phyloP scores from a whole-genome alignment of 1,140 invertebrate genomes.

The Anastrepha ludens region DNA sequence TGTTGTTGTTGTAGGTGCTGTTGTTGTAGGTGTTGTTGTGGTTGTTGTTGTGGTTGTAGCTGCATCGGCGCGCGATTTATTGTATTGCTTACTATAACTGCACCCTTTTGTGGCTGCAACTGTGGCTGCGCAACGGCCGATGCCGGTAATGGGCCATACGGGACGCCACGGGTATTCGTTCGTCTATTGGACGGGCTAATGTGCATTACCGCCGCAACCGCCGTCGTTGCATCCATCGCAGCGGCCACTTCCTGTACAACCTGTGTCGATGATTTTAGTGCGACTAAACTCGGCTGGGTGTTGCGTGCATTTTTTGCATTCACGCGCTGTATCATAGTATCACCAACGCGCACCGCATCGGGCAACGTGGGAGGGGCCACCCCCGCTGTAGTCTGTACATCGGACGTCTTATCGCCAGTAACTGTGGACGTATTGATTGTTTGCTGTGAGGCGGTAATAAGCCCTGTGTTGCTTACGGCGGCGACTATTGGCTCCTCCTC shows the following conservation, averaged over 20 bases:
- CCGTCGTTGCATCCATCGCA: background rate
- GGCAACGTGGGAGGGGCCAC: background rate
- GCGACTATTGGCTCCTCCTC: slow-evolving; percentile 24
- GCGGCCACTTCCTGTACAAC: background rate
- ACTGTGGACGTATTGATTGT: background rate
- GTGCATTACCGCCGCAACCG: background rate
- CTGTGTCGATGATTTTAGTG: background rate
- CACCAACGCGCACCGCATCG: slow-evolving; percentile 63
- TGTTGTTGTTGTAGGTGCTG: background rate
- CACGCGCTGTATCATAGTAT: slow-evolving; percentile 68
- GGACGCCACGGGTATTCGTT: slow-evolving; percentile 56
- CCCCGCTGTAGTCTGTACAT: background rate
- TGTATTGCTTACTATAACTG: background rate
- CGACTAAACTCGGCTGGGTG: background rate
- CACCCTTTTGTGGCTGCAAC: background rate
- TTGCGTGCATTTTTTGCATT: background rate
- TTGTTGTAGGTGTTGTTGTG: slow-evolving; percentile 20
- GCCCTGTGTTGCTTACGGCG: background rate
- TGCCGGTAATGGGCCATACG: slow-evolving; percentile 61
- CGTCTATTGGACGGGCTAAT: slow-evolving; percentile 29
- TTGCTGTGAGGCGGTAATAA: background rate
- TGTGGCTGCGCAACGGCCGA: slow-evolving; percentile 53
- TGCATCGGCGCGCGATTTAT: background rate
- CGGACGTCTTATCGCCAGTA: background rate
- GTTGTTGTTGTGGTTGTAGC: background rate